Evolutionary conservation across 2,888 invertebrate species (phyloP), one percentile per base, ranked within the genome.

Genomic region (Metallyticus violacea): DNA sequence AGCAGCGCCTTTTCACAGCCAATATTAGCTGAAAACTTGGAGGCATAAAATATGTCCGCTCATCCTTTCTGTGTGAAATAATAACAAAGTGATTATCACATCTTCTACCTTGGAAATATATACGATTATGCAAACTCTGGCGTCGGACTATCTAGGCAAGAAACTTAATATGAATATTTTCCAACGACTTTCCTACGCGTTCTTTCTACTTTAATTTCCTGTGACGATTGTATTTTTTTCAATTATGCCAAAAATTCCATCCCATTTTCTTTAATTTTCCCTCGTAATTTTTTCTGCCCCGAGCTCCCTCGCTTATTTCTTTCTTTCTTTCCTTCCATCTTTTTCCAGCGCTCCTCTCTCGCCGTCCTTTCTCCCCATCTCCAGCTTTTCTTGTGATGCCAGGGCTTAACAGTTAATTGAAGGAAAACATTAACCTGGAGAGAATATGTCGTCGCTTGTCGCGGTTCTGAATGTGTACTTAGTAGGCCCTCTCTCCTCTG

Each of bases 391-490:
- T 83, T 77, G 26, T 83, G 83, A 83, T 83, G 77, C 76, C 76
- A 26, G 83, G 7, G 83, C 83, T 83, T 83, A 83, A 83, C 77
- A 83, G 83, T 83, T 83, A 83, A 83, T 83, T 83, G 83, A 83
- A 83, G 83, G 77, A 83, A 83, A 83, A 83, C 83, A 83, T 83
- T 83, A 76, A 83, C 83, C 83, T 83, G 81, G 40, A 62, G 40
- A 62, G 40, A 62, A 62, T 62, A 62, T 62, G 40, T 62, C 40
- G 15, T 62, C 40, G 40, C 40, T 62, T 62, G 40, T 62, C 40
- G 40, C 40, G 40, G 40, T 62, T 62, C 40, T 62, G 40, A 22
- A 15, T 62, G 40, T 62, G 40, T 62, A 62, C 40, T 62, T 62
- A 62, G 40, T 15, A 15, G 15, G 40, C 22, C 40, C 40, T 62